phyloP scores from a whole-genome alignment of 2,113 vertebrate genomes.

The Tragelaphus strepsiceros region DNA sequence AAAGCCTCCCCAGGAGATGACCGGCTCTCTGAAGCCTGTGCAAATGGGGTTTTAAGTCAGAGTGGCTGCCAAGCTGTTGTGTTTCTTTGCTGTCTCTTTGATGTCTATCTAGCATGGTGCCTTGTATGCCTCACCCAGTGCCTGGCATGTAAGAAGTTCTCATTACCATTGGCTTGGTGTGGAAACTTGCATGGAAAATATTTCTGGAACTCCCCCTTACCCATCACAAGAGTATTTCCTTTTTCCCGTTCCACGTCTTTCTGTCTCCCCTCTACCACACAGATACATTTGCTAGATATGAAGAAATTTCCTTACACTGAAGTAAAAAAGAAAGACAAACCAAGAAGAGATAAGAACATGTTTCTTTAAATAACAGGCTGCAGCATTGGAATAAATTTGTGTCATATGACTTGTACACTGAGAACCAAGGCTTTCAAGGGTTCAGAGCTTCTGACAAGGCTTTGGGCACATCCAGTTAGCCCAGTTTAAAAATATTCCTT shows the following conservation, averaged over 20 bases:
- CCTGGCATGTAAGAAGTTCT: not conserved
- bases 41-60: constrained; percentile 73
- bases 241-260: not conserved
- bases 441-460: not conserved
- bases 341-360: not conserved
- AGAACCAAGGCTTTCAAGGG: not conserved
- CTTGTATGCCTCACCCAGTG: constrained; percentile 16
- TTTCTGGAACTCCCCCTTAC: not conserved
- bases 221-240: not conserved
- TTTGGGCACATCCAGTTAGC: not conserved
- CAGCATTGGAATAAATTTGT: constrained; percentile 32
- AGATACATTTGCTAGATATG: constrained; percentile 65
- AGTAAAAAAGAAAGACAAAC: constrained; percentile 41
- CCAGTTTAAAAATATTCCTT: constrained; percentile 1
- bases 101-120: constrained; percentile 45
- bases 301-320: constrained; percentile 68
- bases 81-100: constrained; percentile 40
- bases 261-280: not conserved
- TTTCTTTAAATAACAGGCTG: not conserved
- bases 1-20: constrained; percentile 76
- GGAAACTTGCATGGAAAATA: constrained; percentile 10
- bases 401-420: not conserved
- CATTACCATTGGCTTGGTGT: not conserved
- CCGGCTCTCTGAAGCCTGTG: constrained; percentile 73
- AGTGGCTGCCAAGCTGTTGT: constrained; percentile 56